Base-by-base conservation (phyloP, 2,797 vertebrate genomes). In the Kryptolebias ocellatus region DNA sequence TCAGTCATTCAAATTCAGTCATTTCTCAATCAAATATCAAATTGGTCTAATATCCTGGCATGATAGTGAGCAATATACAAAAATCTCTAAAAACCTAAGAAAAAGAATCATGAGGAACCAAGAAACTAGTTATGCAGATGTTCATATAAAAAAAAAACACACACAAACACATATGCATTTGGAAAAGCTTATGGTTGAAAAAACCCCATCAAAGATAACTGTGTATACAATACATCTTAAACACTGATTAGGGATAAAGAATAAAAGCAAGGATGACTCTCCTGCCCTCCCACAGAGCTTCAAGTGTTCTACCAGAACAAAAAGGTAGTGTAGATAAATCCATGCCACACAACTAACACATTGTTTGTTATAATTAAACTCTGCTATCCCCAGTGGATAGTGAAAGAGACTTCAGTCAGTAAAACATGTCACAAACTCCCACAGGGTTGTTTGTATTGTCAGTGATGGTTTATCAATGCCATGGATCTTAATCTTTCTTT, bases 401-500 rank as follows among this genome's bases (percentile, higher is more conserved):
- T 76, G 78, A 83, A 78, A 87, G 76, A 85, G 74, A 81, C 80
- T 80, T 78, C 66, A 70, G 79, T 84, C 64, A 60, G 68, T 65
- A 69, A 76, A 89, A 75, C 85, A 74, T 87, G 85, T 90, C 83
- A 76, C 73, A 20, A 64, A 65, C 61, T 90, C 86, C 86, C 86
- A 64, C 63, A 20, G 72, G 86, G 77, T 87, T 75, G 79, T 86
- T 89, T 79, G 80, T 79, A 85, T 90, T 86, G 80, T 91, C 86
- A 78, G 68, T 83, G 84, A 87, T 85, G 80, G 77, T 88, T 90
- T 90, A 89, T 94, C 92, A 88, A 89, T 90, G 87, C 64, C 29
- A 50, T 46, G 74, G 70, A 92, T 92, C 89, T 92, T 85, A 82
- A 89, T 91, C 87, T 85, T 78, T 79, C 80, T 84, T 66, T 62